Evolutionary conservation across 2,113 vertebrate genomes (phyloP).

Genomic region (Anser brachyrhynchus): DNA sequence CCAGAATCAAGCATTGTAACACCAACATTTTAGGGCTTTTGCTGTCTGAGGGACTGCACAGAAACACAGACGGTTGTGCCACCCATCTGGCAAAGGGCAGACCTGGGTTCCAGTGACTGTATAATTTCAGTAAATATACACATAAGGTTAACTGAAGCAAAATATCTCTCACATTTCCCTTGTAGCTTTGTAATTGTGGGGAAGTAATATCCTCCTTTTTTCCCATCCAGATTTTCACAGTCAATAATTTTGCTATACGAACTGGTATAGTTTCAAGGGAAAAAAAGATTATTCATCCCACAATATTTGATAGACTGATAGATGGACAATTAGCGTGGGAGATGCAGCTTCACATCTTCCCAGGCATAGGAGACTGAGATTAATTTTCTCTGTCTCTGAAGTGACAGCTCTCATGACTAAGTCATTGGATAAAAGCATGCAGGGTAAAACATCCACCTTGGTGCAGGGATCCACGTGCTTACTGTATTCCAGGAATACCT

Average conservation of each 20-base stretch:
- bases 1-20: background rate
- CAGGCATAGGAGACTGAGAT: background rate
- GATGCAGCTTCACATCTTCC: background rate
- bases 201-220: background rate
- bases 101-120: background rate
- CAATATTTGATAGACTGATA: background rate
- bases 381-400: background rate
- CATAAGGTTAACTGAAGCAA: background rate
- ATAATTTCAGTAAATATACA: slow-evolving; percentile 7
- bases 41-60: background rate
- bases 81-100: slow-evolving; percentile 22
- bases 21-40: background rate
- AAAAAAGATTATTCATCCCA: background rate
- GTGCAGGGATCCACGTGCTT: background rate
- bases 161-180: background rate
- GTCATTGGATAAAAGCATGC: background rate
- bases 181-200: background rate
- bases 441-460: background rate
- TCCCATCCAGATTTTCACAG: background rate
- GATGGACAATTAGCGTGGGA: background rate
- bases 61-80: slow-evolving; percentile 23
- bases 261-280: background rate
- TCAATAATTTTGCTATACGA: background rate
- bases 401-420: background rate
- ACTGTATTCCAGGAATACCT: background rate